Base-by-base conservation (phyloP, 2,888 invertebrate genomes). In the Agrotis ipsilon region DNA sequence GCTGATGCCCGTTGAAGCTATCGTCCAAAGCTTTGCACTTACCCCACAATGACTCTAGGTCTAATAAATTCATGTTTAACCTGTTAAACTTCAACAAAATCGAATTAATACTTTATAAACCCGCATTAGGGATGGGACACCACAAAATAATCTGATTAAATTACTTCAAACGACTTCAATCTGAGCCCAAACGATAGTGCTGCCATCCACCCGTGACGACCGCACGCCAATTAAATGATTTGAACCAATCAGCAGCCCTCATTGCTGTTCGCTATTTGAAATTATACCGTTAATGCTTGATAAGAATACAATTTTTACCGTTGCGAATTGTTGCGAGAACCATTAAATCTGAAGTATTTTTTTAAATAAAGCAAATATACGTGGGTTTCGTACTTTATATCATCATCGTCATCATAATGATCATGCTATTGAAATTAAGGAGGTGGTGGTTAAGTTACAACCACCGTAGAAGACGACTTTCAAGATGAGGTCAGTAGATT, bases 181-280 rank as follows among this genome's bases (percentile, higher is more conserved):
- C 67, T 24, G 49, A 58, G 48, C 39, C 60, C 63, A 3, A 51
- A 27, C 74, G 61, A 81, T 82, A 84, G 78, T 72, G 61, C 51
- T 68, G 57, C 62, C 69, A 58, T 66, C 65, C 78, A 82, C 13
- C 72, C 83, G 51, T 82, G 69, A 49, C 55, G 61, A 49, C 45
- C 62, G 21, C 61, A 78, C 73, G 80, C 72, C 83, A 83, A 83
- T 83, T 84, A 79, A 63, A 72, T 78, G 27, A 81, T 84, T 78
- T 76, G 58, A 84, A 69, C 73, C 85, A 84, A 83, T 83, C 83
- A 72, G 65, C 68, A 54, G 18, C 21, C 57, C 70, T 69, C 80
- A 84, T 75, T 80, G 72, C 62, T 58, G 39, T 72, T 75, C 75
- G 68, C 69, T 69, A 75, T 77, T 73, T 72, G 57, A 75, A 84